Percentiles rank a stretch among this genome's conserved stretches.
phyloP scores from a whole-genome alignment of 2,888 invertebrate species.

The Onthophagus sagittarius region DNA sequence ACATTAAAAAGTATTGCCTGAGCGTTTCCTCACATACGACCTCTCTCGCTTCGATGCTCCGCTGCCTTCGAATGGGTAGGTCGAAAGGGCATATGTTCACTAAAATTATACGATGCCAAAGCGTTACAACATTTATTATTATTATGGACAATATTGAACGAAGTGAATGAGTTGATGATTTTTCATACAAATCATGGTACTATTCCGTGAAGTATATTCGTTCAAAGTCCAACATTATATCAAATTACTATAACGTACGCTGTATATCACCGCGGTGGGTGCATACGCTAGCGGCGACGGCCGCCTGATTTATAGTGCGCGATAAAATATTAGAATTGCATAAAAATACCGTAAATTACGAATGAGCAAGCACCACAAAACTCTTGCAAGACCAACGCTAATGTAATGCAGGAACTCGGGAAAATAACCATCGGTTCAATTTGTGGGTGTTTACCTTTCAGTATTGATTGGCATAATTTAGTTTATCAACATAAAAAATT shows the following conservation, averaged over 20 bases:
- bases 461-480: background rate
- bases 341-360: background rate
- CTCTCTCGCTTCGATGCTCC: background rate
- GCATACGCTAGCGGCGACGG: background rate
- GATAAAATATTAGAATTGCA: background rate
- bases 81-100: background rate
- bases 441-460: background rate
- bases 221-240: background rate
- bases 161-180: background rate
- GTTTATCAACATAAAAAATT: too few species aligned
- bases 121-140: background rate
- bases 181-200: too few species aligned
- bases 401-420: background rate
- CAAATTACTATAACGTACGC: background rate
- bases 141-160: background rate
- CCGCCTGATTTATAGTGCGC: background rate
- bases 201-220: background rate
- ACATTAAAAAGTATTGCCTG: constrained; percentile 28
- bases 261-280: background rate
- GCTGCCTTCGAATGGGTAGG: background rate
- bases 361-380: background rate
- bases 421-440: background rate
- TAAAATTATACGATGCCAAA: background rate
- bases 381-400: background rate
- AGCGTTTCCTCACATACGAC: background rate